Base-by-base conservation (phyloP, 1,140 invertebrate genomes). In the Pogonomyrmex californicus region DNA sequence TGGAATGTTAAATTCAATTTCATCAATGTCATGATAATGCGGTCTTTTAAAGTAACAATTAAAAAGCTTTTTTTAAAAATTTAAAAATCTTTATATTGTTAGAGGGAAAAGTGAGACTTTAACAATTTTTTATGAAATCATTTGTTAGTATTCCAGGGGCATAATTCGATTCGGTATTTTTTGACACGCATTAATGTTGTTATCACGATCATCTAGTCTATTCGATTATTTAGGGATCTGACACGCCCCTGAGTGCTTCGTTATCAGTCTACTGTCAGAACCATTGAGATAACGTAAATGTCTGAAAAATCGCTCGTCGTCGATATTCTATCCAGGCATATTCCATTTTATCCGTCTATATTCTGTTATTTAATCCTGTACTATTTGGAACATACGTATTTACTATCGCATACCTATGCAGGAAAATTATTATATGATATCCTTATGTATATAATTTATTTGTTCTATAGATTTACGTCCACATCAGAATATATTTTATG, bases 121-220 rank as follows among this genome's bases (percentile, higher is more conserved):
- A 51, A 1, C 2, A 73, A 47, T 71, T 82, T 81, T 47, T 44
- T 5, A 10, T n/a, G 12, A 47, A 51, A 81, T 58, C 44, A 58
- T 0, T 56, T 60, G 2, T 58, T 17, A 47, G 12, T 33, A 44
- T 33, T n/a, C 17, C 17, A 12, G 14, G 10, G 10, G 3, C 10
- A 58, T 73, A 44, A 54, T 71, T 56, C 2, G 10, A 70, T 1
- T 6, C 38, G 23, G 38, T 10, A 6, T 10, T 44, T 58, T 30
- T 12, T 17, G 36, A 58, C 79, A 82, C 79, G 79, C 66, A 36
- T 54, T 41, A 10, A 82, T 49, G 23, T 68, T 68, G 36, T 79
- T 81, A 81, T 81, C 65, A 17, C n/a, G 71, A 14, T 82, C 30
- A 81, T 71, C 12, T 49, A n/a, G 73, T 60, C 30, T 44, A 17